Evolutionary conservation across 2,113 vertebrate species (phyloP).

Genomic region (Peromyscus leucopus): DNA sequence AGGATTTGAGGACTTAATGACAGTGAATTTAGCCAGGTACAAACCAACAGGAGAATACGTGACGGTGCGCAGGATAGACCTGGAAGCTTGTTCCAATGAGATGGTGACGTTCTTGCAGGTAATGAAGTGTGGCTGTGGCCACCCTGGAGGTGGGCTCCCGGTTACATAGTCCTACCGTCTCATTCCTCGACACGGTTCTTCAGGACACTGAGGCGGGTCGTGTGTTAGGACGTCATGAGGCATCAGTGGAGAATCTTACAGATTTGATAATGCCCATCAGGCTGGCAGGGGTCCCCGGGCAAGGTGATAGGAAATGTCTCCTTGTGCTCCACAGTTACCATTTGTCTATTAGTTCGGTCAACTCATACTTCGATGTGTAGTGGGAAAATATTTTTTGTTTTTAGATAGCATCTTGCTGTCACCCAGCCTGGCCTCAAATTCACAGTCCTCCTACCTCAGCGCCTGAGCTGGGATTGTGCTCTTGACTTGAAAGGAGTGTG

Average conservation of each 20-base stretch:
- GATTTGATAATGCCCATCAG: not conserved
- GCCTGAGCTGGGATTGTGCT: not conserved
- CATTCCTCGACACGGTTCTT: not conserved
- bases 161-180: not conserved
- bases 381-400: constrained; percentile 21
- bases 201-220: not conserved
- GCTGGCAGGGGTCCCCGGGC: not conserved
- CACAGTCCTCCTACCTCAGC: not conserved
- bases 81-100: constrained; percentile 98
- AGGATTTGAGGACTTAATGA: constrained; percentile 97
- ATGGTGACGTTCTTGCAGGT: constrained; percentile 99
- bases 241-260: not conserved
- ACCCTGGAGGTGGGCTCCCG: not conserved
- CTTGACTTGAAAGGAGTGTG: not conserved
- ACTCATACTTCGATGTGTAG: not conserved
- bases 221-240: not conserved
- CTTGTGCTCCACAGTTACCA: not conserved
- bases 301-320: constrained; percentile 19
- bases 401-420: not conserved
- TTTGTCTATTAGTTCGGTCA: not conserved
- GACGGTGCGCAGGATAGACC: constrained; percentile 94
- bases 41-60: constrained; percentile 94
- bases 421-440: not conserved
- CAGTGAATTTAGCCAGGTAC: constrained; percentile 95
- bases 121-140: not conserved